Conservation (phyloP, 2,113 vertebrate genomes). For the Taurulus bubalis region DNA sequence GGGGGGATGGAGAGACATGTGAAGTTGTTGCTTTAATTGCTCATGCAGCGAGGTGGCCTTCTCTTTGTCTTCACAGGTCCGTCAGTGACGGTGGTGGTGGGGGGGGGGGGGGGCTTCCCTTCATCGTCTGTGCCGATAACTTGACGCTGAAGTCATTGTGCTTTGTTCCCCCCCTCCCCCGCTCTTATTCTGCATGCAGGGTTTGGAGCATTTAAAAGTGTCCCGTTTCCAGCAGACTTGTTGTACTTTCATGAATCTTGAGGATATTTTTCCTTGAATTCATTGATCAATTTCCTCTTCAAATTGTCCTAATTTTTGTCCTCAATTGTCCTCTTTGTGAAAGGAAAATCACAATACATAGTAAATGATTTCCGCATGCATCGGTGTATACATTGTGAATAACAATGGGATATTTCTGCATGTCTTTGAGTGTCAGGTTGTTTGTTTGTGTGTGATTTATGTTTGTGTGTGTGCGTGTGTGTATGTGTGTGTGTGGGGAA, state of each 20-base stretch:
- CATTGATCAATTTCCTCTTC: not conserved
- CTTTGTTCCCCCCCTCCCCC: conserved; percentile 2
- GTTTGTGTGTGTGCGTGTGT: conserved; percentile 19
- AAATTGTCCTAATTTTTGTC: not conserved
- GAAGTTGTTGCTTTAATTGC: conserved; percentile 78
- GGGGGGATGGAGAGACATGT: conserved; percentile 51
- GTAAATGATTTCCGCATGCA: conserved; percentile 8
- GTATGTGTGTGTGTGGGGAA: conserved; percentile 9
- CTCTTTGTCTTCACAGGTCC: conserved; percentile 56
- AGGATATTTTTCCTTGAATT: not conserved
- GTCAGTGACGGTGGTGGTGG: conserved; percentile 18
- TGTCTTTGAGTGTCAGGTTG: conserved; percentile 44
- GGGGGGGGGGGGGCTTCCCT: not conserved
- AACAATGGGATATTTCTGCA: conserved; percentile 42
- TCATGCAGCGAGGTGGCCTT: conserved; percentile 57
- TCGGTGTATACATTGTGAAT: conserved; percentile 27
- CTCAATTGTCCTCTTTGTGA: too few relatives aligned
- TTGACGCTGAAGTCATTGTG: conserved; percentile 32
- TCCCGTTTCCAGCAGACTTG: not conserved
- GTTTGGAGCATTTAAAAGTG: not conserved
- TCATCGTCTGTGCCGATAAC: conserved; percentile 52
- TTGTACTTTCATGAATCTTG: not conserved
- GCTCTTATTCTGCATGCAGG: not conserved
- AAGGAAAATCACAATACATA: conserved; percentile 10
- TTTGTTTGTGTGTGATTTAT: conserved; percentile 65